Percentiles rank a stretch among this genome's conserved stretches.
Evolutionary conservation across 2,888 invertebrate species (phyloP).

Genomic region (Argyresthia goedartella): DNA sequence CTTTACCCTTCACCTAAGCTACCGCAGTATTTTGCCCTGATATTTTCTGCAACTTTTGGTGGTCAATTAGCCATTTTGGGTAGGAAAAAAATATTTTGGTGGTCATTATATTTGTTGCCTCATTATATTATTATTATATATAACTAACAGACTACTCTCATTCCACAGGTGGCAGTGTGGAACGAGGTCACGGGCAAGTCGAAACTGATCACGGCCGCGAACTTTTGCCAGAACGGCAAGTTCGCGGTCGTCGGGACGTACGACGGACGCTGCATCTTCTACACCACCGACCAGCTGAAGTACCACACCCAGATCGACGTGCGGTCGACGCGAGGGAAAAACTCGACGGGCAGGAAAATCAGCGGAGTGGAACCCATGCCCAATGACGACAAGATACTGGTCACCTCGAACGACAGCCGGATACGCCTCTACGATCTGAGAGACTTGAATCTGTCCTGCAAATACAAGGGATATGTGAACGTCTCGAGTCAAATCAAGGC

Average conservation of each 20-base stretch:
- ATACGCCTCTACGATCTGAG: slow-evolving; percentile 95
- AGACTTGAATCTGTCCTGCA: slow-evolving; percentile 94
- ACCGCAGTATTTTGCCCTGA: no score
- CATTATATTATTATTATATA: no score
- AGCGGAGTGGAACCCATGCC: slow-evolving; percentile 98
- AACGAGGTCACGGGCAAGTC: slow-evolving; percentile 96
- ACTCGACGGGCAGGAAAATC: slow-evolving; percentile 94
- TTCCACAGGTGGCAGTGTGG: slow-evolving; percentile 91
- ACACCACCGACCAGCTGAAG: slow-evolving; percentile 97
- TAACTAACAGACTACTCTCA: not conserved
- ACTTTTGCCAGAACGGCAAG: slow-evolving; percentile 97
- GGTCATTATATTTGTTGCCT: no score
- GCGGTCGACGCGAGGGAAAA: slow-evolving; percentile 94
- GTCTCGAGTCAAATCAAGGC: slow-evolving; percentile 98
- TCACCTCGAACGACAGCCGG: slow-evolving; percentile 98
- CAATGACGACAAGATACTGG: slow-evolving; percentile 93
- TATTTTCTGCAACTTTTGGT: no score
- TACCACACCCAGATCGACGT: slow-evolving; percentile 99
- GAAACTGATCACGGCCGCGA: slow-evolving; percentile 95
- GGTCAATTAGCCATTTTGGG: no score
- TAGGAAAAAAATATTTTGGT: no score
- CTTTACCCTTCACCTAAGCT: no score
- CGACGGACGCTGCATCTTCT: slow-evolving; percentile 98
- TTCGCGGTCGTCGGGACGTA: slow-evolving; percentile 99
- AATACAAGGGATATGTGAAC: slow-evolving; percentile 93